Conservation (phyloP, 2,888 invertebrate genomes). For the Drosophila mercatorum region DNA sequence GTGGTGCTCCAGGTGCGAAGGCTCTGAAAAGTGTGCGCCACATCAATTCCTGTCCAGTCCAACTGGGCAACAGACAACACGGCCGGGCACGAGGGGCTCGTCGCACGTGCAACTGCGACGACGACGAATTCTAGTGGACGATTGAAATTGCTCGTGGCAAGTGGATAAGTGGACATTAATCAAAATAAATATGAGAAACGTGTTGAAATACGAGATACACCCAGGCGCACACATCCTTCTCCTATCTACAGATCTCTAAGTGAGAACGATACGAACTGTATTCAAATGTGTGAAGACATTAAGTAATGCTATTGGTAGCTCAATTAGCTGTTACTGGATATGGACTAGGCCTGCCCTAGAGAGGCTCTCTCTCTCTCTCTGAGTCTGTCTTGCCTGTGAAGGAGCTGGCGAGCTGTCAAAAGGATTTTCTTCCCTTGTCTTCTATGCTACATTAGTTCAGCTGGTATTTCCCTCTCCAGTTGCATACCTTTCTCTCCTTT, state of each 20-base stretch:
- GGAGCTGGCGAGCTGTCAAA: no score
- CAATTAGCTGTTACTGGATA: conserved; percentile 24
- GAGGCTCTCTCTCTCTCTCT: no score
- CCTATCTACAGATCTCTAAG: conserved; percentile 9
- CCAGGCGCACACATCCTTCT: conserved; percentile 6
- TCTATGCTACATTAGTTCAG: no score
- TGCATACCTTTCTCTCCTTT: no score
- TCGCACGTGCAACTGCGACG: conserved; percentile 57
- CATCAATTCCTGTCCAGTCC: conserved; percentile 72
- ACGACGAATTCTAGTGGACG: conserved; percentile 60
- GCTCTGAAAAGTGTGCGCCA: conserved; percentile 68
- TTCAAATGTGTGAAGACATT: conserved; percentile 28
- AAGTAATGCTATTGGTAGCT: conserved; percentile 3
- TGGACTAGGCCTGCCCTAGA: no score
- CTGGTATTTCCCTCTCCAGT: no score
- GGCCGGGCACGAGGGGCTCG: conserved; percentile 28
- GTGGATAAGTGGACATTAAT: conserved; percentile 79
- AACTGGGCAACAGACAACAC: conserved; percentile 72
- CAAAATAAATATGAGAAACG: conserved; percentile 79
- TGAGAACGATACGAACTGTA: conserved; percentile 40
- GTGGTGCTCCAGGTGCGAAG: conserved; percentile 72
- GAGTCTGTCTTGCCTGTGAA: no score
- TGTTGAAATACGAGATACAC: conserved; percentile 69
- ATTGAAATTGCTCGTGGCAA: conserved; percentile 77
- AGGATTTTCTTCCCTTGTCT: no score